phyloP scores from a whole-genome alignment of 92 coral and sea anemone genomes.

The Umimayanthus kanabou region DNA sequence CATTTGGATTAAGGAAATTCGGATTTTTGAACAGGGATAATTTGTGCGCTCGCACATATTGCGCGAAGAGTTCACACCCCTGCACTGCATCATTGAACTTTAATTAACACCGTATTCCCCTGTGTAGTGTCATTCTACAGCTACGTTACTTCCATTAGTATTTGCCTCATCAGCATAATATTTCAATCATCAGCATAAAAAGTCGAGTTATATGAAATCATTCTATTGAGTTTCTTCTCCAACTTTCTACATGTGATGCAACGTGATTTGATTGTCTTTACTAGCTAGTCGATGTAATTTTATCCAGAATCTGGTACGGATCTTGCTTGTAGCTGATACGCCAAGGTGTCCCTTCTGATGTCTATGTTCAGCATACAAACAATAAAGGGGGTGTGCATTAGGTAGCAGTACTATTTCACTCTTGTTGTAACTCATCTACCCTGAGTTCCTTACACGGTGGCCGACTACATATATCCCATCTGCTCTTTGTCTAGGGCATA shows the following conservation, averaged over 20 bases:
- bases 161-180: too few relatives aligned
- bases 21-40: too few relatives aligned
- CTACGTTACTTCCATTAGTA: too few relatives aligned
- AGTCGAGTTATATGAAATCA: too few relatives aligned
- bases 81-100: too few relatives aligned
- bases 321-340: constrained; percentile 59
- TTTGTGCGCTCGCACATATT: too few relatives aligned
- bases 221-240: constrained; percentile 17
- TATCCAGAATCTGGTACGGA: constrained; percentile 53
- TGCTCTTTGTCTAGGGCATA: constrained; percentile 28
- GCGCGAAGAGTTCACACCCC: too few relatives aligned
- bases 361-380: constrained; percentile 49
- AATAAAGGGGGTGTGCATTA: constrained; percentile 47
- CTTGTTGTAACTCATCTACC: constrained; percentile 49
- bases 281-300: constrained; percentile 30
- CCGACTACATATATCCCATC: constrained; percentile 43
- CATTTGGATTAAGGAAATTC: too few relatives aligned
- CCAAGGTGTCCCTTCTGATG: constrained; percentile 56
- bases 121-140: too few relatives aligned
- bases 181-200: too few relatives aligned
- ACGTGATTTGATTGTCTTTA: constrained; percentile 48
- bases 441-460: constrained; percentile 52
- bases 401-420: constrained; percentile 56
- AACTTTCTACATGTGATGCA: constrained; percentile 61
- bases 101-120: too few relatives aligned